A percentile compares a stretch with the other conserved stretches of the same genome.
Conservation (phyloP, 1,140 invertebrate species). For the Chrysoperla carnea region DNA sequence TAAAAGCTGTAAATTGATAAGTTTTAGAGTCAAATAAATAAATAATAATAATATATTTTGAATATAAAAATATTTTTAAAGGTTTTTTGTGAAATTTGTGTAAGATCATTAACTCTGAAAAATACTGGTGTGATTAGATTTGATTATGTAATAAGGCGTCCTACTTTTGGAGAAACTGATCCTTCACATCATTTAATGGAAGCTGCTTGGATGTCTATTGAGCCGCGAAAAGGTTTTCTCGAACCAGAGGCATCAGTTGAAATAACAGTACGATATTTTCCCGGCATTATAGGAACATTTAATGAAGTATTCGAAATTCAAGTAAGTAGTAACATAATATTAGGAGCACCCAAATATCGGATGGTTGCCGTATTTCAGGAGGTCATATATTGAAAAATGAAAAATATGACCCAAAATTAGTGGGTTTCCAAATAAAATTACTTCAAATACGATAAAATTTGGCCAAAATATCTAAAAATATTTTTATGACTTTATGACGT, state of each 20-base stretch:
- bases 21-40: too few relatives aligned
- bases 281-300: conserved; percentile 15
- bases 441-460: too few relatives aligned
- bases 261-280: conserved; percentile 14
- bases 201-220: conserved; percentile 12
- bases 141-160: background rate
- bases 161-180: background rate
- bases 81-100: conserved; percentile 13
- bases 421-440: too few relatives aligned
- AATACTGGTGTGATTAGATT: conserved; percentile 5
- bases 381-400: too few relatives aligned
- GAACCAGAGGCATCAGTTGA: conserved; percentile 9
- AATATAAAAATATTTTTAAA: background rate
- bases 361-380: too few relatives aligned
- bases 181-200: conserved; percentile 1
- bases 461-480: too few relatives aligned
- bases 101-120: conserved; percentile 5
- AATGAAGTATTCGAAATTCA: conserved; percentile 10
- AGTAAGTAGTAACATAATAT: conserved; percentile 3
- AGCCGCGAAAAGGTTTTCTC: conserved; percentile 12
- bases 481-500: too few relatives aligned
- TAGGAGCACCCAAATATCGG: too few relatives aligned
- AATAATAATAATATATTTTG: too few relatives aligned
- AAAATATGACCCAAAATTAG: too few relatives aligned
- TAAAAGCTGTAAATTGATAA: too few relatives aligned